Percentiles rank a stretch among this genome's conserved stretches.
These are phyloP conservation scores for Alloplasta piceator DNA, from an alignment of 2,888 invertebrate species.

Conservation along the genomic window DNA sequence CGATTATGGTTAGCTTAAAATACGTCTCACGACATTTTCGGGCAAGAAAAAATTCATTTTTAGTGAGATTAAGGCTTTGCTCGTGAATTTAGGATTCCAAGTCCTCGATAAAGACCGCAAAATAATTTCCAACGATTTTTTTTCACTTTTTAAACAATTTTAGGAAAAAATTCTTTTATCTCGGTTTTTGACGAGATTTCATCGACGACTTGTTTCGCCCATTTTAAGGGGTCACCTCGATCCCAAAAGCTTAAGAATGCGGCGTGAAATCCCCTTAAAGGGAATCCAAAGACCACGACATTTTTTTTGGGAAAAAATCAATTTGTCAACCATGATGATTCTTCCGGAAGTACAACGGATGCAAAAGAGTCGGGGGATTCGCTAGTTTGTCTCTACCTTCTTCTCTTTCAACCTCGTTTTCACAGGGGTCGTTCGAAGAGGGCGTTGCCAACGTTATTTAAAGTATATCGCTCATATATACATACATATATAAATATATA, in stretches of 20 bases:
- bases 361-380: slow-evolving; percentile 54
- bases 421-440: slow-evolving; percentile 38
- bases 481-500: slow-evolving; percentile 18
- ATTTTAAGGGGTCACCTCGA: no score
- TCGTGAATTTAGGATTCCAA: no score
- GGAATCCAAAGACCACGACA: slow-evolving; percentile 52
- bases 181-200: no score
- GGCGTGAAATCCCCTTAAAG: slow-evolving; percentile 39
- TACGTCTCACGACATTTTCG: no score
- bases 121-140: no score
- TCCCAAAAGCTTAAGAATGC: slow-evolving; percentile 34
- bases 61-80: no score
- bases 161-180: no score
- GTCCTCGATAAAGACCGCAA: no score
- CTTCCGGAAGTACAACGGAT: slow-evolving; percentile 38
- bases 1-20: no score
- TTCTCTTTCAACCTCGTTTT: slow-evolving; percentile 54
- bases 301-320: slow-evolving; percentile 46
- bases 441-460: slow-evolving; percentile 65
- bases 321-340: slow-evolving; percentile 53
- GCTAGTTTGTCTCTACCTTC: slow-evolving; percentile 57
- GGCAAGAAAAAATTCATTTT: no score
- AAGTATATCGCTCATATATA: slow-evolving; percentile 57
- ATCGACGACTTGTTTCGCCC: no score
- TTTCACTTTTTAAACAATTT: no score